A percentile compares a stretch with the other conserved stretches of the same genome.
Conservation (phyloP, 2,797 vertebrate species). For the Scarus forsteni region DNA sequence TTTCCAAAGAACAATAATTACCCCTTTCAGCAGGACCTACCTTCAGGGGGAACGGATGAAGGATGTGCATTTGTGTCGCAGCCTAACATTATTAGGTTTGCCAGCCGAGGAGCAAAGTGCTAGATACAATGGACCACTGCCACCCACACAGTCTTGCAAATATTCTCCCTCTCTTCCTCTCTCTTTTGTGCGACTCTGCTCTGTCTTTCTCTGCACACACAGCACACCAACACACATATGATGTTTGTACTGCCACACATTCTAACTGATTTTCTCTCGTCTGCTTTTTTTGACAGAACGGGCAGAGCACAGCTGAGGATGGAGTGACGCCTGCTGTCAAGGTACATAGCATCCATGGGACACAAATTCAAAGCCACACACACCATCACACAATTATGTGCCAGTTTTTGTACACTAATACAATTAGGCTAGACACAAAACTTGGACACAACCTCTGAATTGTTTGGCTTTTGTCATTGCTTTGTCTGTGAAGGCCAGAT, state of each 20-base stretch:
- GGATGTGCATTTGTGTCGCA: slow-evolving; percentile 54
- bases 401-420: slow-evolving; percentile 19
- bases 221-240: slow-evolving; percentile 12
- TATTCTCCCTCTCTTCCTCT: slow-evolving; percentile 24
- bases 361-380: neutral
- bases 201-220: slow-evolving; percentile 4
- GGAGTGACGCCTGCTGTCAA: slow-evolving; percentile 79
- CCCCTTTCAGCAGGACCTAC: slow-evolving; percentile 36
- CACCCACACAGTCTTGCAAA: slow-evolving; percentile 71
- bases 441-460: slow-evolving; percentile 22
- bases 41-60: slow-evolving; percentile 32
- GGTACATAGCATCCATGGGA: slow-evolving; percentile 57
- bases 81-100: slow-evolving; percentile 66
- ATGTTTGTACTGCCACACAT: slow-evolving; percentile 27
- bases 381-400: slow-evolving; percentile 17
- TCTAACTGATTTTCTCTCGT: slow-evolving; percentile 56
- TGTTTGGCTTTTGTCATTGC: slow-evolving; percentile 20
- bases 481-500: slow-evolving; percentile 1
- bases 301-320: slow-evolving; percentile 88
- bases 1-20: slow-evolving; percentile 66
- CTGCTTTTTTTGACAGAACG: slow-evolving; percentile 88
- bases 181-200: slow-evolving; percentile 15
- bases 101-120: slow-evolving; percentile 61
- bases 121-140: slow-evolving; percentile 58
- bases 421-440: slow-evolving; percentile 15